Evolutionary conservation across 2,888 invertebrate genomes (phyloP).

Genomic region (Lepidonotus clava): DNA sequence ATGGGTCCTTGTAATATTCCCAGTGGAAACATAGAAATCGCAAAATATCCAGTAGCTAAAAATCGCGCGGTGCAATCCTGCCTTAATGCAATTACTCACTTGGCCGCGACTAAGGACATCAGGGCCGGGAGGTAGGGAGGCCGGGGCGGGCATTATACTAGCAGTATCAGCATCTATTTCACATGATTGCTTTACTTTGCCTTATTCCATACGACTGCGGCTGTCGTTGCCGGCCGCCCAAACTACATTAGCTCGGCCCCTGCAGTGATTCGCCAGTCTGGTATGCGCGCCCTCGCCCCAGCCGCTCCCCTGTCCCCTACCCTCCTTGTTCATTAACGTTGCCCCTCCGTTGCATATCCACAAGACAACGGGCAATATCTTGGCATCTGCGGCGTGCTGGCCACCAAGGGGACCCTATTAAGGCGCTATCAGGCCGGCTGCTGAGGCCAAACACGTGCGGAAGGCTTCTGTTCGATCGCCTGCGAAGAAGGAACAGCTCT

Average conservation of each 20-base stretch:
- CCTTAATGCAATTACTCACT: background rate
- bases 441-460: background rate
- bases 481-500: no score
- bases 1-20: no score
- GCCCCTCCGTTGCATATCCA: background rate
- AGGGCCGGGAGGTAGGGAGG: background rate
- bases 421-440: background rate
- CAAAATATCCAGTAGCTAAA: no score
- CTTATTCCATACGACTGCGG: background rate
- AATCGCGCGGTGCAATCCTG: no score
- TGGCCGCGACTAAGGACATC: background rate
- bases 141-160: background rate
- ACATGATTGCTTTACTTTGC: conserved; percentile 18
- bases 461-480: background rate
- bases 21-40: no score
- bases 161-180: conserved; percentile 11
- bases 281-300: background rate
- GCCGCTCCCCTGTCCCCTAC: background rate
- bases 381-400: background rate
- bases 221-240: background rate
- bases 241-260: background rate
- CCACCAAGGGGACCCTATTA: no score
- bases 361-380: background rate
- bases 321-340: background rate
- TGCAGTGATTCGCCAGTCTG: background rate